Conservation (phyloP, 2,888 invertebrate genomes). For the Ophioninae sp. region DNA sequence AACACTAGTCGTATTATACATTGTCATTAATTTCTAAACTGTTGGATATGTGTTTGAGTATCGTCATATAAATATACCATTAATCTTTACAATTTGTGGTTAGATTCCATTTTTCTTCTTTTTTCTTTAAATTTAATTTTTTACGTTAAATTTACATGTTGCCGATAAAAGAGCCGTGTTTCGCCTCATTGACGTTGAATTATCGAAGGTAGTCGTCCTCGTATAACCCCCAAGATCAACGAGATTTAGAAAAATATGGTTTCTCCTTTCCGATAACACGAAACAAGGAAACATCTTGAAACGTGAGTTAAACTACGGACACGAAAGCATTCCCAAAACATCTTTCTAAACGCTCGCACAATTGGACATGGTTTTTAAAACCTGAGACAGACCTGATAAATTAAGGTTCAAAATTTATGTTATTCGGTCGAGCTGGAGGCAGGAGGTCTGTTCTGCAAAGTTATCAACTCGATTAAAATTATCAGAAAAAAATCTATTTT, state of each 20-base stretch:
- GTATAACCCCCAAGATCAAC: constrained; percentile 43
- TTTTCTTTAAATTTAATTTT: not conserved
- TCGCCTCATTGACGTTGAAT: constrained; percentile 37
- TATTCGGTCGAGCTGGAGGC: not conserved
- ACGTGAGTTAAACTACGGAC: constrained; percentile 6
- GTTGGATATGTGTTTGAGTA: constrained; percentile 74
- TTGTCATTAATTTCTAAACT: constrained; percentile 67
- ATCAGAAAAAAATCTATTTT: not conserved
- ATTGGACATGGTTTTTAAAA: constrained; percentile 35
- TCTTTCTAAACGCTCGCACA: constrained; percentile 35
- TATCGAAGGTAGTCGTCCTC: constrained; percentile 38
- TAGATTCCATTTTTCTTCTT: constrained; percentile 34
- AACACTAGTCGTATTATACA: constrained; percentile 64
- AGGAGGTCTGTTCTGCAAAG: not conserved
- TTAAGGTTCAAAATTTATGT: not conserved
- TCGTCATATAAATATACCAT: constrained; percentile 70
- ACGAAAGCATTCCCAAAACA: constrained; percentile 1
- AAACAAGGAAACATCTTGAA: constrained; percentile 31
- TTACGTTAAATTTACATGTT: constrained; percentile 35
- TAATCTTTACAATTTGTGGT: constrained; percentile 59
- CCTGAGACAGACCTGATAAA: constrained; percentile 14
- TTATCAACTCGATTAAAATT: not conserved
- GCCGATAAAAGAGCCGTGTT: constrained; percentile 32
- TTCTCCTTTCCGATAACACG: constrained; percentile 46
- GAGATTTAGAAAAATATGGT: constrained; percentile 61